A percentile compares a stretch with the other conserved stretches of the same genome.
Evolutionary conservation across 2,113 vertebrate genomes (phyloP).

Genomic region (Alosa alosa): DNA sequence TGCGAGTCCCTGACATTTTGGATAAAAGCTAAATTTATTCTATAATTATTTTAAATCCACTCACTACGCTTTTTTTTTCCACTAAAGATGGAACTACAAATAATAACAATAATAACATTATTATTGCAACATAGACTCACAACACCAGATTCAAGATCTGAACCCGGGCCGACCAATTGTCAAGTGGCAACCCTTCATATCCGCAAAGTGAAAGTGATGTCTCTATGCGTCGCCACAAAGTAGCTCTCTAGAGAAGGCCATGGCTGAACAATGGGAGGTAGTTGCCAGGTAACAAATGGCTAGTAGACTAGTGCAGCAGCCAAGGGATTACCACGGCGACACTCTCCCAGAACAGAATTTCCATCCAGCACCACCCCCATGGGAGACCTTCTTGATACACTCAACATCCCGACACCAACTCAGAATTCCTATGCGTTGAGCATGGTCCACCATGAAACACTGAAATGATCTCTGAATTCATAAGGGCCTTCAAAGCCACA

Average conservation of each 20-base stretch:
- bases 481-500: not conserved
- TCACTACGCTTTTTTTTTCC: no score
- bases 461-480: not conserved
- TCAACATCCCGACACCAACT: not conserved
- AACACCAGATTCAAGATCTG: no score
- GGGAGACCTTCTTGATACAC: not conserved
- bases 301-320: not conserved
- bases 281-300: constrained; percentile 41
- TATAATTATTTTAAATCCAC: no score
- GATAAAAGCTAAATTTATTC: no score
- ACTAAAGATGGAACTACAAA: no score
- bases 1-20: no score
- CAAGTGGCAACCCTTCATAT: not conserved
- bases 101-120: no score
- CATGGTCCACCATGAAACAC: not conserved
- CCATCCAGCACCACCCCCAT: not conserved
- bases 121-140: no score
- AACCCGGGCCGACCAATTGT: no score
- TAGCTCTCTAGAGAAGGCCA: not conserved
- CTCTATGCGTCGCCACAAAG: not conserved
- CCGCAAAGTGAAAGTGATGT: not conserved
- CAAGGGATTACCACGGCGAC: constrained; percentile 14
- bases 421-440: not conserved
- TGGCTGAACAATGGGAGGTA: constrained; percentile 5
- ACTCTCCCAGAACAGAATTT: not conserved